phyloP scores from a whole-genome alignment of 2,888 invertebrate species.

The Drosophila acutilabella region DNA sequence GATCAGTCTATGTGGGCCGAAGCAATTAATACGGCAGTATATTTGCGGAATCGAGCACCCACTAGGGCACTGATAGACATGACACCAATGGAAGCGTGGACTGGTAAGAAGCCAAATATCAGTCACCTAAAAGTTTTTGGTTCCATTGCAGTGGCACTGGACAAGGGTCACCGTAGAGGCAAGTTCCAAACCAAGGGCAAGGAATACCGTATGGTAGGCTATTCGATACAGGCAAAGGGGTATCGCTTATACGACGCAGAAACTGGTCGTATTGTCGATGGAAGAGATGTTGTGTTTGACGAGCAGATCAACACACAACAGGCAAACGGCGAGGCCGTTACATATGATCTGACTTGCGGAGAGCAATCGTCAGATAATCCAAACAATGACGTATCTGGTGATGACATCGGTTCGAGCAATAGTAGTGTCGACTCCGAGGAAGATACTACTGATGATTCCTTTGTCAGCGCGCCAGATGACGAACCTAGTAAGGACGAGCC shows the following conservation, averaged over 20 bases:
- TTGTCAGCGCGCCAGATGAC: conserved; percentile 1
- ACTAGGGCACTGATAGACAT: not conserved
- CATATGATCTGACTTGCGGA: not conserved
- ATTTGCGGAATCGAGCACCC: not conserved
- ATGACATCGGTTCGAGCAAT: not conserved
- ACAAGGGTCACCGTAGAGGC: too few species aligned
- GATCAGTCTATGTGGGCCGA: not conserved
- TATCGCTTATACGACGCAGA: too few species aligned
- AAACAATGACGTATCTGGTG: not conserved
- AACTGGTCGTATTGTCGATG: too few species aligned
- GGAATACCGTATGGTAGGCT: too few species aligned
- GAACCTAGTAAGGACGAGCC: not conserved
- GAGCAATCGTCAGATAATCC: not conserved
- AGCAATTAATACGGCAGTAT: not conserved
- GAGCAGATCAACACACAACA: not conserved
- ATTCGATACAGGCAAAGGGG: too few species aligned
- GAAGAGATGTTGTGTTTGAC: too few species aligned
- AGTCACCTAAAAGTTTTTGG: conserved; percentile 14
- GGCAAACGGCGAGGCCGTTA: not conserved
- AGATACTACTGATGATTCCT: not conserved
- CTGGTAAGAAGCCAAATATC: conserved; percentile 1
- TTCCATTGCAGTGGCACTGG: too few species aligned
- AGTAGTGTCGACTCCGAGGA: too few species aligned
- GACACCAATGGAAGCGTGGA: conserved; percentile 18
- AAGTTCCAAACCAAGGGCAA: too few species aligned